These are phyloP conservation scores for Bombus polaris DNA, from an alignment of 1,140 invertebrate species.

Conservation along the genomic window DNA sequence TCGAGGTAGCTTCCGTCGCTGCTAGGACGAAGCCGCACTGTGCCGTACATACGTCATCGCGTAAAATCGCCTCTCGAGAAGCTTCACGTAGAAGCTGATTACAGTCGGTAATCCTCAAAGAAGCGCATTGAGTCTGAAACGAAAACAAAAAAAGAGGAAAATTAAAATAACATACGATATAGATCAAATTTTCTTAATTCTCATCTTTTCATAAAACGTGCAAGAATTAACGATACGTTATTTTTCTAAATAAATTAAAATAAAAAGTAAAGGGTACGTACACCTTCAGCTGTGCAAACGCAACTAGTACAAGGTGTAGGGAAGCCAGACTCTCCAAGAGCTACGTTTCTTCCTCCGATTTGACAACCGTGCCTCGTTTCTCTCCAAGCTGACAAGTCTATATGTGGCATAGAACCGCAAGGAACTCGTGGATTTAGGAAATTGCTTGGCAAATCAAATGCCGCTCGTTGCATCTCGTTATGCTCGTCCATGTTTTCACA, in stretches of 20 bases:
- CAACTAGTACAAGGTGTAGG: conserved; percentile 94
- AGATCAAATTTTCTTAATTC: background rate
- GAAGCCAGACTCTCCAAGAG: conserved; percentile 90
- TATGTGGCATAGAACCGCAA: conserved; percentile 89
- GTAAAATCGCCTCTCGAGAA: conserved; percentile 90
- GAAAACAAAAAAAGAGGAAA: background rate
- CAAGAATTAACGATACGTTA: background rate
- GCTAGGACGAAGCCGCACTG: conserved; percentile 90
- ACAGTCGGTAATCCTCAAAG: conserved; percentile 94
- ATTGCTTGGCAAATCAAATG: conserved; percentile 94
- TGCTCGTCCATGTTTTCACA: conserved; percentile 96
- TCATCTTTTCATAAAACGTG: background rate
- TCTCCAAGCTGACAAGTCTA: conserved; percentile 92
- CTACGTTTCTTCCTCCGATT: conserved; percentile 89
- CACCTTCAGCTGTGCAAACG: conserved; percentile 92
- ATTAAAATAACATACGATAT: too few relatives aligned
- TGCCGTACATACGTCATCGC: conserved; percentile 94
- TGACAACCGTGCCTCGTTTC: conserved; percentile 91
- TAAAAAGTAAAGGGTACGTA: conserved; percentile 81
- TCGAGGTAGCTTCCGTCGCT: conserved; percentile 72
- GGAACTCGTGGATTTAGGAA: conserved; percentile 94
- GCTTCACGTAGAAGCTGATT: conserved; percentile 91
- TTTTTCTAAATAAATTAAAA: too few relatives aligned
- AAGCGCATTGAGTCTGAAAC: conserved; percentile 94
- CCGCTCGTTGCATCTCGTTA: conserved; percentile 92